phyloP scores from a whole-genome alignment of 2,888 invertebrate species.

The Oegoconia quadripuncta region DNA sequence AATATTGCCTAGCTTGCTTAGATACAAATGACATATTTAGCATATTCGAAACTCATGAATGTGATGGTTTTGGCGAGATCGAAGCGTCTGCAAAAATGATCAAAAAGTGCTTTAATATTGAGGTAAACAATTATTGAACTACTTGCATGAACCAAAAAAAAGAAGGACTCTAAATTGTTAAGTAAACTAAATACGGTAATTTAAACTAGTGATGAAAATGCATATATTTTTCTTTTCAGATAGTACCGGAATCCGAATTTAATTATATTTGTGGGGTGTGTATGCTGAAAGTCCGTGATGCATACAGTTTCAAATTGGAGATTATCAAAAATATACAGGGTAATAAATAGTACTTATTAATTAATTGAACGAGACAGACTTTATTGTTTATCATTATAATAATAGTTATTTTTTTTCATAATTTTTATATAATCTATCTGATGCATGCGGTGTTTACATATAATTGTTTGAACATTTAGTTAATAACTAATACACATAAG shows the following conservation, averaged over 20 bases:
- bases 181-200: too few species aligned
- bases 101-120: conserved; percentile 14
- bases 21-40: conserved; percentile 1
- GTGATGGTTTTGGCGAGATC: conserved; percentile 10
- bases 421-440: too few species aligned
- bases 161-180: too few species aligned
- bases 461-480: too few species aligned
- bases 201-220: conserved; percentile 1
- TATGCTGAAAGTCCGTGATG: conserved; percentile 12
- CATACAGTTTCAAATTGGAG: conserved; percentile 11
- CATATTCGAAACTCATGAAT: conserved; percentile 10
- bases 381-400: too few species aligned
- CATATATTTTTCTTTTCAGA: background rate
- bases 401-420: too few species aligned
- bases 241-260: background rate
- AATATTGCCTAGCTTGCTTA: conserved; percentile 6
- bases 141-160: too few species aligned
- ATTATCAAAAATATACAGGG: conserved; percentile 7
- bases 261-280: conserved; percentile 11
- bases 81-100: conserved; percentile 7
- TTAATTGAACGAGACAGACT: too few species aligned
- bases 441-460: too few species aligned
- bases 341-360: too few species aligned
- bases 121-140: conserved; percentile 6
- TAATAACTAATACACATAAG: too few species aligned